These are phyloP conservation scores for Bilobella aurantiaca DNA, from an alignment of 1,140 invertebrate genomes.

Conservation along the genomic window DNA sequence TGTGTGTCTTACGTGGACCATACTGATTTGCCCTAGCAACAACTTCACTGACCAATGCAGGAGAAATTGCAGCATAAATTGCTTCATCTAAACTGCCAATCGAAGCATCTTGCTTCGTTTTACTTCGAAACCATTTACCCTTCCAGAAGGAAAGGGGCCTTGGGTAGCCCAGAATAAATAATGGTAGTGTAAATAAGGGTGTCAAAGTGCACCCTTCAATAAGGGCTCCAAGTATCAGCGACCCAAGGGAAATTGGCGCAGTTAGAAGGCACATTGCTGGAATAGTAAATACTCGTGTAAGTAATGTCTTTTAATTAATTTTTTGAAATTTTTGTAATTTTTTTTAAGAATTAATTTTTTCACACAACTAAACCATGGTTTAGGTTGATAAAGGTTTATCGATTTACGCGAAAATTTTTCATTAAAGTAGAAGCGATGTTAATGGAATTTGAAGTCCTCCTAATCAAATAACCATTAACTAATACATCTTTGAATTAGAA, in stretches of 20 bases:
- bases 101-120: conserved; percentile 12
- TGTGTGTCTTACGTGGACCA: conserved; percentile 11
- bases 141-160: conserved; percentile 31
- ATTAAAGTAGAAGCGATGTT: too few relatives aligned
- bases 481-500: not conserved
- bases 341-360: too few relatives aligned
- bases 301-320: not conserved
- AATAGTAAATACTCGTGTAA: not conserved
- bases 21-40: conserved; percentile 14
- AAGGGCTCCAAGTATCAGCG: conserved; percentile 13
- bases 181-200: conserved; percentile 31
- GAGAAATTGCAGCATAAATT: conserved; percentile 26
- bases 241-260: conserved; percentile 21
- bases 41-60: conserved; percentile 9
- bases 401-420: too few relatives aligned
- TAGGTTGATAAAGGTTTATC: too few relatives aligned
- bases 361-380: too few relatives aligned
- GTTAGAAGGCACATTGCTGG: not conserved
- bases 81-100: conserved; percentile 26
- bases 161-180: conserved; percentile 28
- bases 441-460: too few relatives aligned
- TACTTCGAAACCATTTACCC: conserved; percentile 18
- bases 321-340: too few relatives aligned
- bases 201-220: conserved; percentile 24
- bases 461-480: not conserved